Evolutionary conservation across 2,113 vertebrate species (phyloP), one percentile per base, ranked within the genome.

Genomic region (Vimba vimba): DNA sequence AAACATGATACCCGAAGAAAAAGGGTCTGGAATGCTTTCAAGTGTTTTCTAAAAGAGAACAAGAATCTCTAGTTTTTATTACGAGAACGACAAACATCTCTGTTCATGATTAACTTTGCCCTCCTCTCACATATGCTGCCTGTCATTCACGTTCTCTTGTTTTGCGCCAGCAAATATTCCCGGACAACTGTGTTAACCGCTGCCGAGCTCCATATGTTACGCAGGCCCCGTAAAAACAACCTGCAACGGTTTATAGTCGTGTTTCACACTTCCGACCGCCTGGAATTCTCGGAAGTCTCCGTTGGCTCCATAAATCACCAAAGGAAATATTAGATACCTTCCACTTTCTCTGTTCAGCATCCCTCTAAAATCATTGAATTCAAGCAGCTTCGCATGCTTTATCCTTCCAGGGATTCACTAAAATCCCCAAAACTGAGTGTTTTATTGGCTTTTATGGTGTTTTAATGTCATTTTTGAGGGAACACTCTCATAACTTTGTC

Each of bases 221-320:
- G 78, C 87, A 91, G 55, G 90, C 79, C 90, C 89, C 85, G 90
- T 92, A 93, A 94, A 87, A 93, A 91, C 55, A 89, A 83, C 78
- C 89, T 89, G 89, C 88, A 92, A 91, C 86, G 86, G 87, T 95
- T 95, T 94, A 94, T 90, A 92, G 93, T 90, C 90, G 89, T 94
- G 94, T 94, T 95, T 95, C 94, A 93, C 94, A 95, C 94, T 94
- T 94, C 93, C 88, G 86, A 92, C 86, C 91, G 90, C 86, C 88
- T 86, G 86, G 91, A 80, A 79, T 2, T 36, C 71, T 59, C 2
- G 47, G 68, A 36, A 73, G 69, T 68, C 64, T 66, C 62, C 15
- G 62, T 43, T 21, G 21, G 33, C 77, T 36, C 10, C 6, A 19
- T 45, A 25, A 27, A 83, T 83, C 57, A 87, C 69, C 80, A 19